Evolutionary conservation across 1,140 invertebrate species (phyloP), one percentile per base, ranked within the genome.

Genomic region (Reticulitermes speratus): DNA sequence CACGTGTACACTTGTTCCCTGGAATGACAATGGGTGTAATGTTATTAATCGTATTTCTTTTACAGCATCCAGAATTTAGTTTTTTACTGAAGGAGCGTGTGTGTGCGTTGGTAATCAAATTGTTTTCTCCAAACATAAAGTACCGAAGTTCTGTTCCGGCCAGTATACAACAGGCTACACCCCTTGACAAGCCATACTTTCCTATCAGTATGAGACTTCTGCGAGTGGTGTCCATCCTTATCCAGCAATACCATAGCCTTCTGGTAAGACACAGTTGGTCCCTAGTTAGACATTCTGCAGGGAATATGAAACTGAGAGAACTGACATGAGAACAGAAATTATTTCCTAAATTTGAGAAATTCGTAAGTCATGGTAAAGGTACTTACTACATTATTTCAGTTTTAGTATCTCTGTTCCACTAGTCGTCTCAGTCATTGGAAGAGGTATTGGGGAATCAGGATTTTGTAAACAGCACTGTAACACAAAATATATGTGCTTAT

Each of bases 71-170:
- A 52, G 98, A 99, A 91, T 99, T 99, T 90, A 96, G 96, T 89
- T 97, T 99, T 90, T 91, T 99, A 52, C 90, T 99, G 23, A 99
- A 99, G 91, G 98, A 99, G 91, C 93, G 97, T 88, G 98, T 99
- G 0, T 99, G 98, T 91, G 98, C 98, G 19, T 92, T 99, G 88
- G 97, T 99, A 0, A 99, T 99, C 86, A 98, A 99, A 91, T 91
- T 99, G 86, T 99, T 99, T 91, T 99, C 98, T 19, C 98, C 98
- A 25, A 99, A 98, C 90, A 96, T 98, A 8, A 98, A 97, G 91
- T 98, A 96, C 91, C 95, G 95, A 90, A 96, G 93, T 89, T 91
- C 93, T 30, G 87, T 91, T 87, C 91, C 91, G 82, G 91, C 90
- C 23, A 91, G 90, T 87, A 89, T 92, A 6, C 91, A 92, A 88